Conservation (phyloP, 2,888 invertebrate genomes). For the Stenichneumon culpator region DNA sequence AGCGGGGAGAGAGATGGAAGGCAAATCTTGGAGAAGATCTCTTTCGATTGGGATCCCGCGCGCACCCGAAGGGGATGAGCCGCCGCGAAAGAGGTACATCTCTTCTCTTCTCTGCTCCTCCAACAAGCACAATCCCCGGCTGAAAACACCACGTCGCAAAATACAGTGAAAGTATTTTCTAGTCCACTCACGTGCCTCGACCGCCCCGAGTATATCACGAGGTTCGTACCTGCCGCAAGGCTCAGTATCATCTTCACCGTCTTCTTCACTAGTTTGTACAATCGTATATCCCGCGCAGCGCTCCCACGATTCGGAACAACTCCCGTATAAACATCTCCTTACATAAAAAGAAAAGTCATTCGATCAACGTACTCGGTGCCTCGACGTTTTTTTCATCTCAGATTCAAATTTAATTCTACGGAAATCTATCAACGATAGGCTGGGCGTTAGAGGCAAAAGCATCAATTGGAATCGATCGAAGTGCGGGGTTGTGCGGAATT, state of each 20-base stretch:
- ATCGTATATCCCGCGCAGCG: not conserved
- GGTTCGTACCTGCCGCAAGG: constrained; percentile 75
- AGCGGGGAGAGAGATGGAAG: constrained; percentile 19
- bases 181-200: constrained; percentile 80
- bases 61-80: constrained; percentile 46
- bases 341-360: not conserved
- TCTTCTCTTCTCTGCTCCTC: constrained; percentile 23
- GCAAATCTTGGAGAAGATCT: not conserved
- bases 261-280: constrained; percentile 67
- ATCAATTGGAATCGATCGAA: constrained; percentile 15
- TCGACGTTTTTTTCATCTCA: not conserved
- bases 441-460: not conserved
- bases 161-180: constrained; percentile 81
- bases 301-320: constrained; percentile 1
- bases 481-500: constrained; percentile 35
- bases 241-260: constrained; percentile 82
- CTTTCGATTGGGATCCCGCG: constrained; percentile 15
- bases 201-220: constrained; percentile 80
- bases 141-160: constrained; percentile 61
- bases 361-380: not conserved
- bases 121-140: constrained; percentile 25
- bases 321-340: not conserved
- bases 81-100: constrained; percentile 25
- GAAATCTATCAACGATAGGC: not conserved
- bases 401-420: not conserved